phyloP scores from a whole-genome alignment of 2,797 vertebrate genomes.

The Aselliscus stoliczkanus region DNA sequence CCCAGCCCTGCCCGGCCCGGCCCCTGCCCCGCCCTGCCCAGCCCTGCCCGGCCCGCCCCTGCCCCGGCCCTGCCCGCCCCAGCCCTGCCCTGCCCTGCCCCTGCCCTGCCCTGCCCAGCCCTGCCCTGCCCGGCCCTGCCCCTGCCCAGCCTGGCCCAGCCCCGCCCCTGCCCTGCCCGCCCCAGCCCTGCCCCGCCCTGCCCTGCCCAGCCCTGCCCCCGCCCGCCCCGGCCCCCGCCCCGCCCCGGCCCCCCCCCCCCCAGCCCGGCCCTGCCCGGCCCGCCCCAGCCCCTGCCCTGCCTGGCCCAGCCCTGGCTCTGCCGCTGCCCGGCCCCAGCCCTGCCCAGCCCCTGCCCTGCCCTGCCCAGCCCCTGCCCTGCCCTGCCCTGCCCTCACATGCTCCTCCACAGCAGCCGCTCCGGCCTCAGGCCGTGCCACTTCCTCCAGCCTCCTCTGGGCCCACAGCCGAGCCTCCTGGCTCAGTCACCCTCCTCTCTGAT shows the following conservation, averaged over 20 bases:
- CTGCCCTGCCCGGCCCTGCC: not conserved
- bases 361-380: accelerated
- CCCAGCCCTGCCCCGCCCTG: too few relatives aligned
- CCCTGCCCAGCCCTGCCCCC: not conserved
- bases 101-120: too few relatives aligned
- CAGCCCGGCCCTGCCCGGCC: too few relatives aligned
- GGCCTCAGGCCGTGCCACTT: too few relatives aligned
- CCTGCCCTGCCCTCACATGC: accelerated
- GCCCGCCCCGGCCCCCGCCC: accelerated
- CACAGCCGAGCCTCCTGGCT: not conserved
- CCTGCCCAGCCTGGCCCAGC: accelerated
- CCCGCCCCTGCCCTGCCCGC: too few relatives aligned
- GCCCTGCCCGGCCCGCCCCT: too few relatives aligned
- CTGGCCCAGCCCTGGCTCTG: accelerated
- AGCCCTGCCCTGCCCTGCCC: too few relatives aligned
- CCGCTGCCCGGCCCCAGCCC: accelerated
- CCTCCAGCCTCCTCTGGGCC: too few relatives aligned
- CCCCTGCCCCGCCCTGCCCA: accelerated
- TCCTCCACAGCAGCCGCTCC: not conserved
- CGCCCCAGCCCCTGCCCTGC: too few relatives aligned
- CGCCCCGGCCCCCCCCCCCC: too few relatives aligned
- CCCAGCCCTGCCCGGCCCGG: accelerated
- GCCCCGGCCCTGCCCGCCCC: too few relatives aligned
- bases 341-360: too few relatives aligned
- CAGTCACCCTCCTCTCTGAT: not conserved